These are phyloP conservation scores for Heteromormyrus szaboi DNA, from an alignment of 2,797 vertebrate species.

Conservation along the genomic window DNA sequence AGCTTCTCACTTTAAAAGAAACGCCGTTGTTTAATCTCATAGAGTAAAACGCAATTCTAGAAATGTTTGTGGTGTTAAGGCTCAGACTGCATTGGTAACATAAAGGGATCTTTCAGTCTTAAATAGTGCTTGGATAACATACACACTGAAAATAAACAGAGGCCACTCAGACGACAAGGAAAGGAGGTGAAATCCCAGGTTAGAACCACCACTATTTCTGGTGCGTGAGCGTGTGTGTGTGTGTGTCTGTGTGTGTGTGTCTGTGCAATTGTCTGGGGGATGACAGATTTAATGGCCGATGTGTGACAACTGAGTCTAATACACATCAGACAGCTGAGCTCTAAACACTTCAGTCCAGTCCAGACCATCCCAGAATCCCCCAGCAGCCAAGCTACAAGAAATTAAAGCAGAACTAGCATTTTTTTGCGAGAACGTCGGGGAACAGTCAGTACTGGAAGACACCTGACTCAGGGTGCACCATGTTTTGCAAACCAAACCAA, in stretches of 20 bases:
- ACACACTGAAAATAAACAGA: background rate
- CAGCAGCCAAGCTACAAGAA: background rate
- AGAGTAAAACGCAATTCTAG: background rate
- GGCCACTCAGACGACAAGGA: background rate
- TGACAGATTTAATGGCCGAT: background rate
- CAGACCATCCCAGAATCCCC: background rate
- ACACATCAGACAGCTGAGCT: background rate
- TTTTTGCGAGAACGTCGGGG: background rate
- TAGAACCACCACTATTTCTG: background rate
- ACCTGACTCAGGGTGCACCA: background rate
- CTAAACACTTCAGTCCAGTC: background rate
- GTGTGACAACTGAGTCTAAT: background rate
- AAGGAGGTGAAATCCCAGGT: background rate
- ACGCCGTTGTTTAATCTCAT: background rate
- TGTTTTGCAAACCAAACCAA: background rate
- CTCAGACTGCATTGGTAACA: background rate
- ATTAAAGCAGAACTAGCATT: background rate
- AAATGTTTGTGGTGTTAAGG: background rate
- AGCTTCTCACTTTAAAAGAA: background rate
- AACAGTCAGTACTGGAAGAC: background rate
- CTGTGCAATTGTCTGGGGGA: background rate
- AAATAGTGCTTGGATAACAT: background rate
- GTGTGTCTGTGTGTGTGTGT: too few relatives aligned
- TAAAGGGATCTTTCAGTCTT: background rate
- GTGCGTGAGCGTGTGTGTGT: background rate